These are phyloP conservation scores for Balearica regulorum DNA, from an alignment of 2,797 vertebrate species.

Conservation along the genomic window DNA sequence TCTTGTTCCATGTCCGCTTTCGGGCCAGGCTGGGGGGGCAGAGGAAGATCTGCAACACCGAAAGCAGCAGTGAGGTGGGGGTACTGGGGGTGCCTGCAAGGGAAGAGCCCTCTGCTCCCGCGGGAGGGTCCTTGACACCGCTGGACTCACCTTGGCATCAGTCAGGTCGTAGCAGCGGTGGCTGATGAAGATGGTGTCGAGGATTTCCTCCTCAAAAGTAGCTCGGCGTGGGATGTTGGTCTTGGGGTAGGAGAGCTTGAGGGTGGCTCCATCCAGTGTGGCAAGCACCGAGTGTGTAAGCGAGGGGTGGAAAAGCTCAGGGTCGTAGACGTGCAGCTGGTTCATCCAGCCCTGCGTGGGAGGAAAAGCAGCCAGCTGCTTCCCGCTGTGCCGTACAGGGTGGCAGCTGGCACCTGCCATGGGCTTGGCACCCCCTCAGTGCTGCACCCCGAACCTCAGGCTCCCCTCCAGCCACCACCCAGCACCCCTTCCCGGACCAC, in stretches of 20 bases:
- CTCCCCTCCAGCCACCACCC: background rate
- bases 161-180: constrained; percentile 77
- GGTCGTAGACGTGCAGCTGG: constrained; percentile 80
- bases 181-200: constrained; percentile 73
- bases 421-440: background rate
- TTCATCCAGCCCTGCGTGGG: constrained; percentile 88
- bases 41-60: constrained; percentile 80
- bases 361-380: background rate
- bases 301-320: constrained; percentile 81
- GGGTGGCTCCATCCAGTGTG: constrained; percentile 78
- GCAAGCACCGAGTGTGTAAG: constrained; percentile 84
- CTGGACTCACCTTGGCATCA: constrained; percentile 76
- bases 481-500: accelerated
- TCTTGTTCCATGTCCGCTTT: constrained; percentile 90
- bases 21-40: constrained; percentile 82
- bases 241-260: constrained; percentile 83
- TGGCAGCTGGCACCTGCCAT: accelerated
- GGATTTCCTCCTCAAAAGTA: constrained; percentile 76
- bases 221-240: constrained; percentile 80
- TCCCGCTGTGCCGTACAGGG: accelerated
- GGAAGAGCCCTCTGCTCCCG: background rate
- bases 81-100: background rate
- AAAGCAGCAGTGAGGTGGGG: background rate
- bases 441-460: background rate
- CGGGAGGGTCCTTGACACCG: accelerated